Base-by-base conservation (phyloP, 2,888 invertebrate genomes). In the Perithous albicinctus region DNA sequence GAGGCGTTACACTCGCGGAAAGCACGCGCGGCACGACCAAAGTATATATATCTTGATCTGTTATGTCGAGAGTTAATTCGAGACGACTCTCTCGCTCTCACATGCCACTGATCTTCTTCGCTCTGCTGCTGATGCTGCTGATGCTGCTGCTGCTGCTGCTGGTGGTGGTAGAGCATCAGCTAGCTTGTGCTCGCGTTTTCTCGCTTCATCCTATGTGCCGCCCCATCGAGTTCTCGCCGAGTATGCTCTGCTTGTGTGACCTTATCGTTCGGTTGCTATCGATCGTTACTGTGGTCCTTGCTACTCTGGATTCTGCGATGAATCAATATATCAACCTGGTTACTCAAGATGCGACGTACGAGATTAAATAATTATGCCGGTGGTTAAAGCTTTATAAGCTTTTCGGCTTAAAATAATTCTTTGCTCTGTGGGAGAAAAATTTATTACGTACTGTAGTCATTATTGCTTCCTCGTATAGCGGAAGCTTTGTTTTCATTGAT, bases 41-140 rank as follows among this genome's bases (percentile, higher is more conserved):
- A 54, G 46, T 74, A 66, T 77, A n/a, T n/a, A 80, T 77, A 81
- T 81, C 81, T 78, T 81, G 81, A 81, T 78, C 69, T 78, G 81
- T 74, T 70, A 81, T 69, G 69, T 81, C 69, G 78, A 73, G 77
- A 81, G 81, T 81, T 81, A 81, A 81, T 78, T 81, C 78, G 78
- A 69, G 78, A 81, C 78, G 81, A 81, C 56, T 69, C 69, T 35
- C 35, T 66, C 48, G 38, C 35, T 7, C 51, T 23, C 20, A 6
- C 64, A 15, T 43, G n/a, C 38, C 41, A 18, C 63, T 23, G 63
- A 38, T 41, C 41, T n/a, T n/a, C n/a, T 18, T n/a, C 23, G 38
- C 41, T 35, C 35, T 12, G 2, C 32, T 35, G 32, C 32, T n/a
- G 59, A 15, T 32, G 18, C 32, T 18, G 59, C 15, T 35, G 32